Evolutionary conservation across 2,888 invertebrate genomes (phyloP).

Genomic region (Drosophila cyrtoloma): DNA sequence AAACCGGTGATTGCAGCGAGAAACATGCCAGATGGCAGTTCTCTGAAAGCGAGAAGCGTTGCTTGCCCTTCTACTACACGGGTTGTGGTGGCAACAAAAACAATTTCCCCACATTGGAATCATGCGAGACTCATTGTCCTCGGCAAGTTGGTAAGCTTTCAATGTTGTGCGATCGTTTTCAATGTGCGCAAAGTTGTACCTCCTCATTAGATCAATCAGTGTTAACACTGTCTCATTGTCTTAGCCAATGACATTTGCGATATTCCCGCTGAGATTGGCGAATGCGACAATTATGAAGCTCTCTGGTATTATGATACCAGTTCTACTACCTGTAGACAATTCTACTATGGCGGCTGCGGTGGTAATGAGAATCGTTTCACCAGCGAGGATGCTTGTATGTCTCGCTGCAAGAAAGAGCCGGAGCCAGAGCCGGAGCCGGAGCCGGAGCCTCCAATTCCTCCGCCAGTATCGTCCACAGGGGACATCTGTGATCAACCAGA

Average conservation of each 20-base stretch:
- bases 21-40: conserved; percentile 94
- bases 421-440: conserved; percentile 81
- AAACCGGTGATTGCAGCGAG: conserved; percentile 91
- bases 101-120: conserved; percentile 90
- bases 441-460: conserved; percentile 65
- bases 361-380: conserved; percentile 96
- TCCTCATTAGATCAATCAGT: background rate
- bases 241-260: conserved; percentile 90
- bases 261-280: conserved; percentile 91
- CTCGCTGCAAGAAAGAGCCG: conserved; percentile 87
- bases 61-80: conserved; percentile 96
- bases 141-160: conserved; percentile 90
- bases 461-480: conserved; percentile 40
- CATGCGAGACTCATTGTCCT: conserved; percentile 92
- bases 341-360: conserved; percentile 96
- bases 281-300: conserved; percentile 90
- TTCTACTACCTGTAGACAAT: conserved; percentile 90
- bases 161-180: conserved; percentile 69
- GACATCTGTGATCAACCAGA: conserved; percentile 89
- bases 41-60: conserved; percentile 92
- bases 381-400: conserved; percentile 88
- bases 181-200: conserved; percentile 52
- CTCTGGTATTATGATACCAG: conserved; percentile 94
- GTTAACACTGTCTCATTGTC: conserved; percentile 26
- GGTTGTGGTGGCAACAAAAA: conserved; percentile 97